These are phyloP conservation scores for Teleogryllus oceanicus DNA, from an alignment of 2,888 invertebrate genomes.

Conservation along the genomic window DNA sequence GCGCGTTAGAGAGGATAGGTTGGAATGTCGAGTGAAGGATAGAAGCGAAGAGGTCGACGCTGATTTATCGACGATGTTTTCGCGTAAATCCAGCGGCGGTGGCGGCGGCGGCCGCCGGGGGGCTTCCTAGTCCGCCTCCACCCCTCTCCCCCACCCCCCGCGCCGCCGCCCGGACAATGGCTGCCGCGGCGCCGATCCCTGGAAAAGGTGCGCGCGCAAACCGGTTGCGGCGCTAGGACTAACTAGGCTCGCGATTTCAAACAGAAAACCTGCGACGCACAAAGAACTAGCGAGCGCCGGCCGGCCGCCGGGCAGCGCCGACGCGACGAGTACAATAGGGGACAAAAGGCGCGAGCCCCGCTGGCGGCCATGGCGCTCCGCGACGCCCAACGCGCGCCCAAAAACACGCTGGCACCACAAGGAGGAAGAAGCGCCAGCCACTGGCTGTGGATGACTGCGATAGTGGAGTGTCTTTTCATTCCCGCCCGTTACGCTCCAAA, in stretches of 20 bases:
- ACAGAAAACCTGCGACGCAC: conserved; percentile 4
- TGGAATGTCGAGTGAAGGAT: conserved; percentile 10
- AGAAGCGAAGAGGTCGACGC: neutral
- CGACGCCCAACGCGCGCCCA: too few relatives aligned
- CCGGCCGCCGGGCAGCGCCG: neutral
- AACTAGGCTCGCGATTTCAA: conserved; percentile 18
- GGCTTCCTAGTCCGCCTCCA: neutral
- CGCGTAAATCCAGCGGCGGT: neutral
- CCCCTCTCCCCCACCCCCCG: neutral
- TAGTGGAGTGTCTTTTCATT: too few relatives aligned
- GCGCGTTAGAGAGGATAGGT: neutral
- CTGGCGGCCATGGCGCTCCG: neutral
- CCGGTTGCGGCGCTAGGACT: conserved; percentile 10
- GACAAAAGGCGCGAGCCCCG: neutral
- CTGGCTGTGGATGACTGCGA: too few relatives aligned
- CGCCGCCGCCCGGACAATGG: neutral
- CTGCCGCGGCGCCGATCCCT: neutral
- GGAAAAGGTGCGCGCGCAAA: neutral
- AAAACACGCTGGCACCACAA: too few relatives aligned
- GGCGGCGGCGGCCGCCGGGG: neutral
- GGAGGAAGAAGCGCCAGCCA: too few relatives aligned
- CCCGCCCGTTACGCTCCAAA: too few relatives aligned
- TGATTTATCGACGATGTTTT: neutral
- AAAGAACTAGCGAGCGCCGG: neutral
- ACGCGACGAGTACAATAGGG: neutral